Conservation (phyloP, 2,888 invertebrate genomes). For the Sphaerophoria rueppellii region DNA sequence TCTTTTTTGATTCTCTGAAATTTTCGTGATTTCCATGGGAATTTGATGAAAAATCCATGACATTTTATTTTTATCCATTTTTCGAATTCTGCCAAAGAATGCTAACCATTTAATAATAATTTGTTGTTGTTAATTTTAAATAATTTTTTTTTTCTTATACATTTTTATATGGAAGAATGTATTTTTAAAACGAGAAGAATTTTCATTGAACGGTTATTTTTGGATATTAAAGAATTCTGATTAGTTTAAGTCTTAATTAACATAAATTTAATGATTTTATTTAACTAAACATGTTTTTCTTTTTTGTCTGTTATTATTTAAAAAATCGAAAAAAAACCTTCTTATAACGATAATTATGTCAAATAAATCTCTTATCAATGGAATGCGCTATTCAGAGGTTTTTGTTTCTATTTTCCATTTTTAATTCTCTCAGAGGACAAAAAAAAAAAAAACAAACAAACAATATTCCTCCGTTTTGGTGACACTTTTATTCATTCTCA, state of each 20-base stretch:
- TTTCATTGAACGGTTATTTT: constrained; percentile 28
- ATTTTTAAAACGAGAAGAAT: constrained; percentile 46
- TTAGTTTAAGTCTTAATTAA: constrained; percentile 11
- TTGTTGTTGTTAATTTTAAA: constrained; percentile 1
- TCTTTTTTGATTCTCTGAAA: constrained; percentile 42
- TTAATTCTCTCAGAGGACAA: constrained; percentile 6
- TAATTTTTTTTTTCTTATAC: background rate
- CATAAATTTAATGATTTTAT: constrained; percentile 16
- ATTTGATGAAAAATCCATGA: constrained; percentile 56
- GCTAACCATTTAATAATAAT: constrained; percentile 5
- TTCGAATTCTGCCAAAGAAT: constrained; percentile 16
- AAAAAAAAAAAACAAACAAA: constrained; percentile 8
- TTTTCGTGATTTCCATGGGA: constrained; percentile 55
- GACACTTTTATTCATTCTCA: constrained; percentile 37
- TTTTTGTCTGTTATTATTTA: too few species aligned
- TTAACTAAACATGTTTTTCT: background rate
- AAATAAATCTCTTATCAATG: constrained; percentile 24
- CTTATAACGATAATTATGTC: background rate
- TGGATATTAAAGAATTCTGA: constrained; percentile 15
- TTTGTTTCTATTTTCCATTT: constrained; percentile 7
- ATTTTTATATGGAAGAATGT: constrained; percentile 18
- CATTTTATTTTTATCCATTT: constrained; percentile 21
- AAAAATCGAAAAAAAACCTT: background rate
- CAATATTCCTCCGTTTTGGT: constrained; percentile 17
- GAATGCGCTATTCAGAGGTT: constrained; percentile 23